Percentiles rank a stretch among this genome's conserved stretches.
Evolutionary conservation across 92 coral and sea anemone species (phyloP).

Genomic region (Bergia puertoricense): DNA sequence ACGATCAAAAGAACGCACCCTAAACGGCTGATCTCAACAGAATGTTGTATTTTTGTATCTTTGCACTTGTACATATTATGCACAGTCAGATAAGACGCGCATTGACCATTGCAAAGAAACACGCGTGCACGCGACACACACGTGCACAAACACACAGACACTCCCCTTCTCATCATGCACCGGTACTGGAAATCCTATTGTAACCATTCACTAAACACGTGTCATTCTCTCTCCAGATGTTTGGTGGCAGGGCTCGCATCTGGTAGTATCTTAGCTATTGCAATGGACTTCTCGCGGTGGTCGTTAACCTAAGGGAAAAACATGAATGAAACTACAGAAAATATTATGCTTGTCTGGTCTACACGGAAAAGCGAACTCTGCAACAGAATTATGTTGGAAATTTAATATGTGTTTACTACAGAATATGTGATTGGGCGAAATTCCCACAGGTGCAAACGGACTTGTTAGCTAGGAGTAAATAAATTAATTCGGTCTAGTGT

Average conservation of each 20-base stretch:
- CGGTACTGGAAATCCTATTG: no score
- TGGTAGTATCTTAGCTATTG: slow-evolving; percentile 93
- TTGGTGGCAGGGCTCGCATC: slow-evolving; percentile 96
- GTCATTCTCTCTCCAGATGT: slow-evolving; percentile 65
- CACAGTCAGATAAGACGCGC: no score
- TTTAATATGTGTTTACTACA: not conserved
- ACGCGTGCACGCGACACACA: no score
- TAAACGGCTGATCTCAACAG: no score
- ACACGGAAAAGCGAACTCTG: not conserved
- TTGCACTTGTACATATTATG: no score
- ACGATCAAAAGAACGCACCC: no score
- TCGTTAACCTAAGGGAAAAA: slow-evolving; percentile 42
- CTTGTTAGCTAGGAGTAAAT: slow-evolving; percentile 5
- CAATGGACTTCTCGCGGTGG: slow-evolving; percentile 92
- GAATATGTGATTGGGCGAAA: not conserved
- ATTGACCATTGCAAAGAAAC: no score
- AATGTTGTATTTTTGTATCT: no score
- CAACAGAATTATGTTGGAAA: not conserved
- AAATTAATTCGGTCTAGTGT: not conserved
- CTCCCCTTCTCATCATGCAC: not conserved
- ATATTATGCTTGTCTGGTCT: not conserved
- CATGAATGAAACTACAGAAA: not conserved
- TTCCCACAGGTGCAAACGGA: not conserved
- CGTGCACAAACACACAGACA: no score
- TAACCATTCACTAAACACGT: not conserved